Conservation (phyloP, 2,797 vertebrate species). For the Danionella dracula region DNA sequence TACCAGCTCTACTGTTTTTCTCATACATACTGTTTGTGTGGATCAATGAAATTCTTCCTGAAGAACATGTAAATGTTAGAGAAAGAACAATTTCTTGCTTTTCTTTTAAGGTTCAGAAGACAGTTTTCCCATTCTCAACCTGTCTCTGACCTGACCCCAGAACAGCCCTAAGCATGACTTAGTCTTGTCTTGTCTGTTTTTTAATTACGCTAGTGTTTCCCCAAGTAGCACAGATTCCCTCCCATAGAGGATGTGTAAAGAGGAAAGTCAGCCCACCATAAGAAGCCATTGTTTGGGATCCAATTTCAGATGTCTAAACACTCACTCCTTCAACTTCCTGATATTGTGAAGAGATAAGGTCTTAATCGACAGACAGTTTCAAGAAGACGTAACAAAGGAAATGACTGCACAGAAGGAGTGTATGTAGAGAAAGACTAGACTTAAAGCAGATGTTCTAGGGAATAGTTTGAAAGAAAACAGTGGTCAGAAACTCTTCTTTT, state of each 20-base stretch:
- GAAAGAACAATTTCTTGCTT: too few relatives aligned
- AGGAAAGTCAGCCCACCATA: slow-evolving; percentile 55
- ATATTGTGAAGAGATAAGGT: slow-evolving; percentile 74
- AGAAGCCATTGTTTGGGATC: slow-evolving; percentile 65
- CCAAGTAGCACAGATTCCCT: slow-evolving; percentile 7
- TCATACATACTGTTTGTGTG: too few relatives aligned
- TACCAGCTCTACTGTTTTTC: too few relatives aligned
- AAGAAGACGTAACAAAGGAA: slow-evolving; percentile 46
- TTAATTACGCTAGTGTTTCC: slow-evolving; percentile 27
- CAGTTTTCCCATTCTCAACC: too few relatives aligned
- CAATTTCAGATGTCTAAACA: slow-evolving; percentile 65
- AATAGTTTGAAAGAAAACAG: too few relatives aligned
- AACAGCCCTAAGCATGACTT: slow-evolving; percentile 64
- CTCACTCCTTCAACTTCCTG: slow-evolving; percentile 72
- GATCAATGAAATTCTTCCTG: slow-evolving; percentile 65
- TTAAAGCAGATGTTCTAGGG: too few relatives aligned
- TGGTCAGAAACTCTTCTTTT: too few relatives aligned
- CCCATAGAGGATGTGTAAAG: slow-evolving; percentile 20
- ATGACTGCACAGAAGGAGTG: slow-evolving; percentile 44
- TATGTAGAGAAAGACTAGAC: slow-evolving; percentile 42
- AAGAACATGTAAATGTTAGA: slow-evolving; percentile 68
- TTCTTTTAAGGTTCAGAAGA: too few relatives aligned
- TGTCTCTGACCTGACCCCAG: slow-evolving; percentile 73
- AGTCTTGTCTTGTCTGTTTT: slow-evolving; percentile 43
- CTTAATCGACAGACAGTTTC: slow-evolving; percentile 67